Base-by-base conservation (phyloP, 2,113 vertebrate species). In the Bothrops jararaca region DNA sequence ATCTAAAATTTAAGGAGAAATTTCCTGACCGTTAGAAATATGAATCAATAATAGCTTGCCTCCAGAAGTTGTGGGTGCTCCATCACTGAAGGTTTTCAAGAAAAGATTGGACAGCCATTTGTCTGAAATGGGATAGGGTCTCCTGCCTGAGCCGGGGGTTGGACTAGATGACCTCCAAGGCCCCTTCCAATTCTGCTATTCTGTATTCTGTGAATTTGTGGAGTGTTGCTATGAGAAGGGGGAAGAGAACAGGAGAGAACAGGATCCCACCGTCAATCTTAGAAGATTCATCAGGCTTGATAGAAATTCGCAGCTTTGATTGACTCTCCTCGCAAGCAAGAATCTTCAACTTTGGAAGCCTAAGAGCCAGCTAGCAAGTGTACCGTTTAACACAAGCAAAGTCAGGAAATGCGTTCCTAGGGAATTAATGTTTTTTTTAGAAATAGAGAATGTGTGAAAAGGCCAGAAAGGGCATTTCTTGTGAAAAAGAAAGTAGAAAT, bases 401-500 rank as follows among this genome's bases (percentile, higher is more conserved):
- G 34, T 1, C 52, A 23, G 2, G 24, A 45, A 50, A 69, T 50
- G 50, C 3, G 9, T 64, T n/a, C 6, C 42, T 29, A n/a, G 15
- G 23, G 23, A 58, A 89, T 74, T 2, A 22, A 48, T 20, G 24
- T 1, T 22, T 90, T n/a, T 87, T 5, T n/a, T 42, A 23, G 45
- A 74, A 20, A 5, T 20, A 60, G 57, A 39, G 26, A 13, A 54
- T 45, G 45, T 23, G 45, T 86, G 39, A 57, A 48, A 10, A 80
- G 4, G 29, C 85, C 50, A 24, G 93, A 23, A 87, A 87, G 3
- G 29, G 2, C 11, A 18, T 48, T 80, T 85, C 56, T 24, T 56
- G 3, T 22, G 26, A 2, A 42, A 0, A 45, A 1, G 0, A 2
- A n/a, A 48, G 0, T 53, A 80, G 85, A 53, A 12, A 0, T 5